Percentiles rank a stretch among this genome's conserved stretches.
Evolutionary conservation across 2,113 vertebrate genomes (phyloP).

Genomic region (Ginglymostoma cirratum): DNA sequence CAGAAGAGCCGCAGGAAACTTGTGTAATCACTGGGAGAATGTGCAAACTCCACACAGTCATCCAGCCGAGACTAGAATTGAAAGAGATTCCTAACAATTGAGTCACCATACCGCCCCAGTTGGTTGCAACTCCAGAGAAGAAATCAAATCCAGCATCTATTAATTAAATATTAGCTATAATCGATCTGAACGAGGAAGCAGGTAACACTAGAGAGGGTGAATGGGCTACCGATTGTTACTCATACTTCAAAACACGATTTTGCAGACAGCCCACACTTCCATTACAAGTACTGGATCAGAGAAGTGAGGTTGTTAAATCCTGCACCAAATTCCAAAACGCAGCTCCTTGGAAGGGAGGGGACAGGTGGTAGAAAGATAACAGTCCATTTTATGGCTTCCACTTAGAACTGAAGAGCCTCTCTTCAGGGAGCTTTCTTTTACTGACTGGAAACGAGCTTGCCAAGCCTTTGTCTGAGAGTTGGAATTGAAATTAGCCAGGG

Average conservation of each 20-base stretch:
- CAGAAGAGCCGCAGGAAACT: too few species aligned
- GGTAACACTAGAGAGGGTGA: too few species aligned
- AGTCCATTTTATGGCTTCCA: not conserved
- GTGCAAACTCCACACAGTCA: too few species aligned
- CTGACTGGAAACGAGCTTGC: not conserved
- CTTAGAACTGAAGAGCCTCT: not conserved
- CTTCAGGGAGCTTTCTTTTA: not conserved
- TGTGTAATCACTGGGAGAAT: too few species aligned
- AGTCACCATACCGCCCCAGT: too few species aligned
- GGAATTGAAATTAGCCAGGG: slow-evolving; percentile 21
- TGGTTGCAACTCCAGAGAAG: not conserved
- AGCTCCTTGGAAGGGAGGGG: not conserved
- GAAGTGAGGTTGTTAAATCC: not conserved
- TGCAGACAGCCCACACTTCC: not conserved
- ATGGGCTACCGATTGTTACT: not conserved
- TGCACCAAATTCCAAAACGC: not conserved
- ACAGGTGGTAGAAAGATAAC: not conserved
- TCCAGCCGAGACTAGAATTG: too few species aligned
- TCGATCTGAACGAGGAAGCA: not conserved
- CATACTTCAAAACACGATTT: not conserved
- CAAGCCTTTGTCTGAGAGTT: slow-evolving; percentile 11
- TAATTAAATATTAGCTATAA: not conserved
- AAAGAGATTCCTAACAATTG: too few species aligned
- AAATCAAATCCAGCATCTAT: not conserved
- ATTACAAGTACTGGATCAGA: not conserved